A percentile compares a stretch with the other conserved stretches of the same genome.
Evolutionary conservation across 2,113 vertebrate species (phyloP).

Genomic region (Rallus limicola): DNA sequence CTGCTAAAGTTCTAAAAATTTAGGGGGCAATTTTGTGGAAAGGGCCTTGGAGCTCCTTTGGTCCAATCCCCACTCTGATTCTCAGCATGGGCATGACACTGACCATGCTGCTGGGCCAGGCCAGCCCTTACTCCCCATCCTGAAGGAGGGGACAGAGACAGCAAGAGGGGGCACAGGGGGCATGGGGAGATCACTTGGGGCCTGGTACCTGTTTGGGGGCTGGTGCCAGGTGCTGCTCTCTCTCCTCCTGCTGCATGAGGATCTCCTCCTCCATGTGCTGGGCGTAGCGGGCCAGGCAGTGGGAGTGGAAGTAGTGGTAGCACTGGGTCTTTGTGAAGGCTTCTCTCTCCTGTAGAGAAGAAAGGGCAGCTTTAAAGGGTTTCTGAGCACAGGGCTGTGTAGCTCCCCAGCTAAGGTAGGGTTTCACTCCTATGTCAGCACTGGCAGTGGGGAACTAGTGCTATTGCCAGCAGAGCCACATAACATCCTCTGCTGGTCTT

Average conservation of each 20-base stretch:
- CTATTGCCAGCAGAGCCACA: background rate
- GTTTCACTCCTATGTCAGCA: background rate
- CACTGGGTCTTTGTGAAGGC: slow-evolving; percentile 92
- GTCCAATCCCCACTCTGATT: background rate
- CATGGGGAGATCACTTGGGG: background rate
- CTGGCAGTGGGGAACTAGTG: background rate
- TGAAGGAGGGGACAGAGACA: background rate
- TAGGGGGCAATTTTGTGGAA: background rate
- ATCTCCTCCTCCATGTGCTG: slow-evolving; percentile 89
- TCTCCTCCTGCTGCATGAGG: slow-evolving; percentile 78
- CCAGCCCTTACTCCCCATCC: background rate
- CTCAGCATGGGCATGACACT: background rate
- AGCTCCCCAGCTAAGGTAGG: background rate
- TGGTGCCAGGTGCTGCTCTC: slow-evolving; percentile 75
- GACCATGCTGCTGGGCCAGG: background rate
- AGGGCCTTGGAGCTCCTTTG: background rate
- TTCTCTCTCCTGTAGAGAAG: slow-evolving; percentile 84
- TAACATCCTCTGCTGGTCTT: background rate
- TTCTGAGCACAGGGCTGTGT: background rate
- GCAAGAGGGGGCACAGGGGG: background rate
- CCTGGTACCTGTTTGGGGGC: slow-evolving; percentile 44
- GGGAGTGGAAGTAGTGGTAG: slow-evolving; percentile 97
- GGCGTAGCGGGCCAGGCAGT: slow-evolving; percentile 91
- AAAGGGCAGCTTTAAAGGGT: background rate
- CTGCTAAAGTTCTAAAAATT: background rate